These are phyloP conservation scores for Notocelia uddmanniana DNA, from an alignment of 2,888 invertebrate genomes.

Conservation along the genomic window DNA sequence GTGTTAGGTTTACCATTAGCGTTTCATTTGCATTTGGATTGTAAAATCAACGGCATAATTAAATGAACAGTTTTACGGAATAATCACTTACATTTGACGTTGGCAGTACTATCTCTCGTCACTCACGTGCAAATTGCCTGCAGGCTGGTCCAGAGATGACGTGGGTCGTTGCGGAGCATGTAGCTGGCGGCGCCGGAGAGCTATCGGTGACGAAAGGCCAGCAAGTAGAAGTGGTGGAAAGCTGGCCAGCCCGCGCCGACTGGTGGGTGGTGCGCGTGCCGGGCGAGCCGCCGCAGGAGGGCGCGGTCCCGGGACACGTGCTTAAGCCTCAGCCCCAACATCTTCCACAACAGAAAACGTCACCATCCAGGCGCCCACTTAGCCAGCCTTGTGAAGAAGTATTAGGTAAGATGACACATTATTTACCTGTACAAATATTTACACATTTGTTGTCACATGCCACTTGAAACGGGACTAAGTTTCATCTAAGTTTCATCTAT, in stretches of 20 bases:
- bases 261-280: constrained; percentile 90
- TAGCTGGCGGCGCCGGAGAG: constrained; percentile 91
- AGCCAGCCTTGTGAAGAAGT: constrained; percentile 76
- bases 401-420: constrained; percentile 76
- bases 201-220: constrained; percentile 95
- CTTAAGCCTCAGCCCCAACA: constrained; percentile 83
- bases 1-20: no score
- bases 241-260: constrained; percentile 88
- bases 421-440: neutral
- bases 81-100: no score
- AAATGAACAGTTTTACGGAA: no score
- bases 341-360: constrained; percentile 69
- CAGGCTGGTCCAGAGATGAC: constrained; percentile 95
- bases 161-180: constrained; percentile 95
- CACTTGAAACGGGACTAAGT: neutral
- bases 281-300: constrained; percentile 89
- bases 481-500: no score
- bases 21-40: no score
- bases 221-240: constrained; percentile 96
- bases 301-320: constrained; percentile 92
- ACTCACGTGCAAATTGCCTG: constrained; percentile 55
- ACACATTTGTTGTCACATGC: neutral
- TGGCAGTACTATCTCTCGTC: neutral
- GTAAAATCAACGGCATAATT: no score
- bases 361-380: constrained; percentile 75